Evolutionary conservation across 2,113 vertebrate genomes (phyloP), one percentile per base, ranked within the genome.

Genomic region (Protobothrops mucrosquamatus): DNA sequence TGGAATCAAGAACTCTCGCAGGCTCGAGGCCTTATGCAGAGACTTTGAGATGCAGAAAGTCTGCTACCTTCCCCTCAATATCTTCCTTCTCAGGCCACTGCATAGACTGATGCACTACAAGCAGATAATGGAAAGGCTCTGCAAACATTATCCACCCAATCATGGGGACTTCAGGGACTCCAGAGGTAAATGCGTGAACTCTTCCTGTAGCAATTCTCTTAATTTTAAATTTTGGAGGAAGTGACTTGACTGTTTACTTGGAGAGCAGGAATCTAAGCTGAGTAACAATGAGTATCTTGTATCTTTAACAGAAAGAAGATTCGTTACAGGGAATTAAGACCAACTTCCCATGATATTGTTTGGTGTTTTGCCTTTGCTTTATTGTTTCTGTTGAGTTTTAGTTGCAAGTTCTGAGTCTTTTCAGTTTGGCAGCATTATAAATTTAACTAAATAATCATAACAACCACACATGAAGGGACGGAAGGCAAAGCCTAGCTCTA

Each of bases 11-110:
- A 96, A 94, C 22, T 99, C 98, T 1, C 98, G 98, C 90, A 97
- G 97, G 96, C 95, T 99, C 96, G 98, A 99, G 96, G 96, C 69
- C 34, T 95, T 99, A 81, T 99, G 98, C 98, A 97, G 99, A 91
- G 99, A 99, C 96, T 99, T 99, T 89, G 99, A 99, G 96, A 98
- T 99, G 96, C 99, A 99, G 95, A 99, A 99, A 95, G 99, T 99
- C 94, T 99, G 99, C 95, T 99, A 99, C 96, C 95, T 99, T 94
- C 99, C 99, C 7, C 98, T 99, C 95, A 99, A 99, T 85, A 98
- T 98, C 93, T 99, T 99, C 97, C 98, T 99, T 1, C 98, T 99
- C 96, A 98, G 99, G 85, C 99, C 99, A 0, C 97, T 99, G 95
- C 99, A 99, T 97, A 98, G 99, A 95, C 98, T 99, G 92, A 97